These are phyloP conservation scores for Oryzias sinensis DNA, from an alignment of 2,797 vertebrate genomes.

Conservation along the genomic window DNA sequence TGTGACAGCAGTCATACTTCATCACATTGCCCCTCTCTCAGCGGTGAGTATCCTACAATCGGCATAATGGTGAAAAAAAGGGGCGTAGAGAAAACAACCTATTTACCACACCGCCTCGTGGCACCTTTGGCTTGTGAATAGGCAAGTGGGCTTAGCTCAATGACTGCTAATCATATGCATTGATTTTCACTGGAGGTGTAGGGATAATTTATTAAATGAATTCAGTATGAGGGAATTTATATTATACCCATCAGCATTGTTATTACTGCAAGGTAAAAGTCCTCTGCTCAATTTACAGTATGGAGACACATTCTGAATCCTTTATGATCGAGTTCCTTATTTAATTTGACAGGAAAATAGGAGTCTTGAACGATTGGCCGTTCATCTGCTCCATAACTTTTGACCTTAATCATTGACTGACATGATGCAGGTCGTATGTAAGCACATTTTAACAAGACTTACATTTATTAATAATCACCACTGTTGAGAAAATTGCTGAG, in stretches of 20 bases:
- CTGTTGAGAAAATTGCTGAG: no score
- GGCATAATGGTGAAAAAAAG: constrained; percentile 67
- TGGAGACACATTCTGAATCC: constrained; percentile 19
- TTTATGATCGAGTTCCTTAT: constrained; percentile 23
- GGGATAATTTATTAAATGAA: constrained; percentile 42
- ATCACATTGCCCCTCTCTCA: constrained; percentile 65
- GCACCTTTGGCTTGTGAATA: constrained; percentile 53
- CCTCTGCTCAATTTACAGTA: constrained; percentile 7
- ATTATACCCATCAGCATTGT: constrained; percentile 15
- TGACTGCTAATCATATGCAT: constrained; percentile 43
- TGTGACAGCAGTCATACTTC: constrained; percentile 74
- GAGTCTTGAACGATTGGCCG: constrained; percentile 6
- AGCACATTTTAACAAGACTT: background rate
- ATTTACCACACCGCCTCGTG: constrained; percentile 35
- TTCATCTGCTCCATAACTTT: constrained; percentile 27
- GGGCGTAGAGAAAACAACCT: constrained; percentile 39
- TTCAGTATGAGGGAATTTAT: constrained; percentile 18
- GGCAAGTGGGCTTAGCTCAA: constrained; percentile 45
- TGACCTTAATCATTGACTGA: constrained; percentile 3
- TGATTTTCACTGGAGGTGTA: constrained; percentile 21
- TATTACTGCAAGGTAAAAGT: constrained; percentile 18
- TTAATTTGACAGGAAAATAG: background rate
- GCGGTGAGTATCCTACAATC: constrained; percentile 63
- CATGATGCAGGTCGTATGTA: background rate
- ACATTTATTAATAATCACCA: background rate